Base-by-base conservation (phyloP, 1,140 invertebrate genomes). In the Tetraneura akinire region DNA sequence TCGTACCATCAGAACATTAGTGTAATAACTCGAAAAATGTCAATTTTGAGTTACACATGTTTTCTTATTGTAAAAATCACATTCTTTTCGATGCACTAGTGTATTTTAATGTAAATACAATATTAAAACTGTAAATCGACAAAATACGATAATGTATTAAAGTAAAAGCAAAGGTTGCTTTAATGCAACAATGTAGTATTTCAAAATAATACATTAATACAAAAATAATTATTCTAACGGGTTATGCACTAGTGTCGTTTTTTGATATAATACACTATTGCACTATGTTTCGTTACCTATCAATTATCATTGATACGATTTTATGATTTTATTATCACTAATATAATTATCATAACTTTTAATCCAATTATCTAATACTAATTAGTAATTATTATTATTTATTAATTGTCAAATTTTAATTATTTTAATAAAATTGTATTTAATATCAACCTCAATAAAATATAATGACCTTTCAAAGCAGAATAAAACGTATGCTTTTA, bases 21-120 rank as follows among this genome's bases (percentile, higher is more conserved):
- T n/a, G n/a, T n/a, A n/a, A n/a, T n/a, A n/a, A n/a, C n/a, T n/a
- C n/a, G n/a, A n/a, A n/a, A n/a, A n/a, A n/a, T n/a, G n/a, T n/a
- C n/a, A n/a, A n/a, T n/a, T n/a, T n/a, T n/a, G n/a, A n/a, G n/a
- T n/a, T n/a, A n/a, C n/a, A n/a, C n/a, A n/a, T n/a, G n/a, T n/a
- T n/a, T n/a, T n/a, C n/a, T n/a, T n/a, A n/a, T n/a, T n/a, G n/a
- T n/a, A n/a, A n/a, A n/a, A n/a, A n/a, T n/a, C n/a, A n/a, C n/a
- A n/a, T n/a, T n/a, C n/a, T n/a, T n/a, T n/a, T n/a, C n/a, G n/a
- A n/a, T n/a, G n/a, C 53, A 55, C 53, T 55, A 55, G 53, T 55
- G 53, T 55, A 55, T 55, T 55, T 55, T 55, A 55, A 55, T 55
- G 53, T 55, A 55, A 55, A 55, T 55, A 55, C 53, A 55, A 55